Percentiles rank a stretch among this genome's conserved stretches.
phyloP scores from a whole-genome alignment of 2,113 vertebrate genomes.

The Eulemur rufifrons region DNA sequence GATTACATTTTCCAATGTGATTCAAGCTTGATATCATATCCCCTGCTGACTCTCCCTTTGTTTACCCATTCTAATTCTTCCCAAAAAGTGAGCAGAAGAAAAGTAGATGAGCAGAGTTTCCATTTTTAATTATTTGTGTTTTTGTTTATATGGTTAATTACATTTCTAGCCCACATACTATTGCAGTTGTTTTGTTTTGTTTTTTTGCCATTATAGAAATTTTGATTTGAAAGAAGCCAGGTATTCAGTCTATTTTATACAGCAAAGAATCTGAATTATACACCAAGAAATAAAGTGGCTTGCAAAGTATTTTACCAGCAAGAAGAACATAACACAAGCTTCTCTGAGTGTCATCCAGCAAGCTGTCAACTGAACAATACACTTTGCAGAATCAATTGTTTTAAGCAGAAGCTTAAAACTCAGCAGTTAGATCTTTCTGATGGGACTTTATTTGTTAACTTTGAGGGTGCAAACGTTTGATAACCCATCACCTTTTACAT shows the following conservation, averaged over 20 bases:
- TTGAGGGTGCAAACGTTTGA: neutral
- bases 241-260: neutral
- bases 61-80: neutral
- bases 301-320: conserved; percentile 39
- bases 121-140: neutral
- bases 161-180: neutral
- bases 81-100: neutral
- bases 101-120: neutral
- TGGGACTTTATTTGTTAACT: neutral
- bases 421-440: conserved; percentile 16
- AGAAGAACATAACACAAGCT: neutral
- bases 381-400: conserved; percentile 22
- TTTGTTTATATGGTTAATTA: neutral
- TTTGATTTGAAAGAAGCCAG: neutral
- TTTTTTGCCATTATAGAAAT: neutral
- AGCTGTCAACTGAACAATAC: neutral
- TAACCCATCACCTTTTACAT: neutral
- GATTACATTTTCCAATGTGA: neutral
- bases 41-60: neutral
- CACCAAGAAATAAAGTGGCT: neutral
- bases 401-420: conserved; percentile 32
- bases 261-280: conserved; percentile 9
- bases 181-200: neutral
- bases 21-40: neutral
- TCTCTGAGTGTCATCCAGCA: neutral